Evolutionary conservation across 2,888 invertebrate species (phyloP), one percentile per base, ranked within the genome.

Genomic region (Zelleria hepariella): DNA sequence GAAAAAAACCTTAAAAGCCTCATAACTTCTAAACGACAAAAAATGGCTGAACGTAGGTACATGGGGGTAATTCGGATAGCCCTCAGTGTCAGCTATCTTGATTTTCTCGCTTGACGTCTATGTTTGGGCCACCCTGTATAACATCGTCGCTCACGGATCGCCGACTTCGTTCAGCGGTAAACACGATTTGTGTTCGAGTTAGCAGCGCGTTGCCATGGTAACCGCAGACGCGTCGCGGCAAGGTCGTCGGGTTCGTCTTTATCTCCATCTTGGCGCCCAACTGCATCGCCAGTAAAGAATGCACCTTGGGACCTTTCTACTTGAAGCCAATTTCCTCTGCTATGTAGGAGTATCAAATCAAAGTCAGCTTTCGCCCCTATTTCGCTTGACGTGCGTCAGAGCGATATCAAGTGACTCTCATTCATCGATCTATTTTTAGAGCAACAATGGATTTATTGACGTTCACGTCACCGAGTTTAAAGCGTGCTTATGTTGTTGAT

Each of bases 171-270:
- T 42, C 65, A 61, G 70, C 67, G 68, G 67, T 15, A 42, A 42
- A 42, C 32, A 42, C 15, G 10, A 42, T 42, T 42, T 4, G 32
- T 42, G 32, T 15, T 42, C 32, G 32, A 15, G 32, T 42, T 15
- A 42, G 32, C 32, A 42, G 32, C 32, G 32, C 10, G 4, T 42
- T 42, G 32, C 32, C 32, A 42, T 42, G 32, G 15, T 15, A 42
- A 65, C 66, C 62, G 63, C 62, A 65, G 72, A 67, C 73, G 69
- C 67, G 84, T 79, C 74, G 66, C 74, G 77, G 75, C 86, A 86
- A 86, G 85, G 85, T 84, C 84, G 77, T 69, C 73, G 83, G 81
- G 82, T 80, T 80, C 82, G 69, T 71, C 68, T 71, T 74, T 84
- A 85, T 85, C 83, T 74, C 64, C 69, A 62, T 68, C 72, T 42